A percentile compares a stretch with the other conserved stretches of the same genome.
Evolutionary conservation across 2,113 vertebrate genomes (phyloP).

Genomic region (Sylvia atricapilla): DNA sequence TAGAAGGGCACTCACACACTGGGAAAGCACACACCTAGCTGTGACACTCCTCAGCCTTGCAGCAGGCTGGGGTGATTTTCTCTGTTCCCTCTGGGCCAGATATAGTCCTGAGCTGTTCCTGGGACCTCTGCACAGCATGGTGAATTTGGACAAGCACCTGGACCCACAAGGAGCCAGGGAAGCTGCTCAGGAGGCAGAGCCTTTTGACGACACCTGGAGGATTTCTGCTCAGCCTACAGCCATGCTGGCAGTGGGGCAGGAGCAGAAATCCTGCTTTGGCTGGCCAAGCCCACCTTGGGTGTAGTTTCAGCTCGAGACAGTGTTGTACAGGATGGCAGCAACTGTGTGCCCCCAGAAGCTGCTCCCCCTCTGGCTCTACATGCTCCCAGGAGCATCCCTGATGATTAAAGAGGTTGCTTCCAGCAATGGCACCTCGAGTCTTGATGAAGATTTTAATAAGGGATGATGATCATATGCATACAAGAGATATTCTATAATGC

Average conservation of each 20-base stretch:
- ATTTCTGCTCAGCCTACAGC: not conserved
- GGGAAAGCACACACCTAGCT: not conserved
- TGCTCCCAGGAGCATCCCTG: not conserved
- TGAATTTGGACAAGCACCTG: not conserved
- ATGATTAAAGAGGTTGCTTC: not conserved
- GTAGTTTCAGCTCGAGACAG: not conserved
- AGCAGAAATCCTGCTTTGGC: not conserved
- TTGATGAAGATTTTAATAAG: not conserved
- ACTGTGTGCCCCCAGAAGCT: not conserved
- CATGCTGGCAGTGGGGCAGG: not conserved
- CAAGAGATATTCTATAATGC: not conserved
- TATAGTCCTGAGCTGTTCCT: not conserved
- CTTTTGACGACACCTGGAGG: not conserved
- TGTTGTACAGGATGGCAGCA: not conserved
- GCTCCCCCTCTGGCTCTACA: not conserved
- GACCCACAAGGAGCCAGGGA: not conserved
- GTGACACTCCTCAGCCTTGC: not conserved
- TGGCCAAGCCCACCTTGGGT: not conserved
- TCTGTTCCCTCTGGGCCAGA: accelerated
- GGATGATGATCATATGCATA: not conserved
- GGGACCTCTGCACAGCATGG: not conserved
- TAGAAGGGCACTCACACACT: not conserved
- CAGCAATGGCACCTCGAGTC: not conserved
- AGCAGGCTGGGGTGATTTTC: not conserved
- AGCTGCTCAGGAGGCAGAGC: not conserved